Base-by-base conservation (phyloP, 2,888 invertebrate genomes). In the Parthenolecanium corni region DNA sequence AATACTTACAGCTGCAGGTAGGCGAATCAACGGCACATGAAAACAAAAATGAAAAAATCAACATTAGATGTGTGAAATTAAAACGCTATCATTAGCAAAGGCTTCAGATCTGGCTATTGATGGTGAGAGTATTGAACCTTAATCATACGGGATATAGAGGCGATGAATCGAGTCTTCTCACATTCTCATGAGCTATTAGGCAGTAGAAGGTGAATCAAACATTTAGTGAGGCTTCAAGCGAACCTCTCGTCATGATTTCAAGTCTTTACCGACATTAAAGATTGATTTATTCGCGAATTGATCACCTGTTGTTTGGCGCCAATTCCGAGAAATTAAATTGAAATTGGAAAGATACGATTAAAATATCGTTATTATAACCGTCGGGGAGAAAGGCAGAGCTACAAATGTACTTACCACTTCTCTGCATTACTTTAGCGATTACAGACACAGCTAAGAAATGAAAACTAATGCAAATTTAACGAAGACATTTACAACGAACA, bases 391-490 rank as follows among this genome's bases (percentile, higher is more conserved):
- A 40, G 2, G n/a, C 0, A 46, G 25, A 3, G 2, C n/a, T 51
- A 20, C 1, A 40, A 2, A n/a, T 40, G 14, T 54, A 64, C 65
- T 52, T 61, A 65, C 62, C 65, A 46, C 64, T 65, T 57, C 64
- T 64, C 65, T 65, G 65, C 65, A 64, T 65, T 18, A 63, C 47
- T 62, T 25, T 49, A 16, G 5, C 20, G 3, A 49, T 3, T 16
- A 3, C 4, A 18, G 18, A 42, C 18, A 42, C 44, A 42, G 18
- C 18, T 4, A 14, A 4, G 44, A 42, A 42, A 16, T 42, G 14
- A 14, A 16, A 42, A 42, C 5, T 6, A 14, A 14, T 14, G 18
- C 44, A n/a, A 16, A 16, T 42, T 42, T 18, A 18, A 42, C 4
- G n/a, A 5, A 42, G 16, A 16, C 44, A 42, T 18, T 31, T 9